Base-by-base conservation (phyloP, 2,113 vertebrate genomes). In the Corvus cornix region DNA sequence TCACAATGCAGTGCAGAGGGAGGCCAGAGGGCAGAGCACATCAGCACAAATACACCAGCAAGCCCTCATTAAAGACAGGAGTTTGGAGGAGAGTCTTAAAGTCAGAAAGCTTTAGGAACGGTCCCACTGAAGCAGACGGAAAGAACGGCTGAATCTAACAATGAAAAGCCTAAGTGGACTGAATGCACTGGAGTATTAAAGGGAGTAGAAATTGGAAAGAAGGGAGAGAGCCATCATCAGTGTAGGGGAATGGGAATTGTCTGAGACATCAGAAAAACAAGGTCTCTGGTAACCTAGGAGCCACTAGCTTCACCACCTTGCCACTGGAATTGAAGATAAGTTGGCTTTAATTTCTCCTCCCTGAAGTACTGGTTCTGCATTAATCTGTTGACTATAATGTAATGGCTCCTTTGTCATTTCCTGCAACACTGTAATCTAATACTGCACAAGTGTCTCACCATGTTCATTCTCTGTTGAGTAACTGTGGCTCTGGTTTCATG, bases 341-440 rank as follows among this genome's bases (percentile, higher is more conserved):
- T 26, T 74, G 35, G 35, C 37, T 96, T 91, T 74, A 78, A 93
- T 87, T 33, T 28, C 56, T 86, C 49, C 88, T 90, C 16, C 8
- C 72, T 81, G 76, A 86, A 86, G 48, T 30, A 64, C 30, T 81
- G 48, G 37, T 41, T 81, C 62, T 93, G 76, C 56, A 68, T 66
- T 78, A 66, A 94, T 88, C 83, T 91, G 56, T 62, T 83, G 44
- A 39, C 94, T 86, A 1, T 49, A 91, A 90, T 23, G 59, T 39
- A 91, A 83, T 91, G 66, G 22, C 39, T 88, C 37, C 64, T 39
- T 70, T 84, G 70, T 46, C 70, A 70, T 92, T 96, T 95, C 88
- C 89, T 91, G 86, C 77, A 93, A 80, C 52, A 41, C 82, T 84
- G n/a, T 91, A 95, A 95, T 86, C 82, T 86, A 93, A 67, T 96